These are phyloP conservation scores for Mimachlamys varia DNA, from an alignment of 2,888 invertebrate species.

Conservation along the genomic window DNA sequence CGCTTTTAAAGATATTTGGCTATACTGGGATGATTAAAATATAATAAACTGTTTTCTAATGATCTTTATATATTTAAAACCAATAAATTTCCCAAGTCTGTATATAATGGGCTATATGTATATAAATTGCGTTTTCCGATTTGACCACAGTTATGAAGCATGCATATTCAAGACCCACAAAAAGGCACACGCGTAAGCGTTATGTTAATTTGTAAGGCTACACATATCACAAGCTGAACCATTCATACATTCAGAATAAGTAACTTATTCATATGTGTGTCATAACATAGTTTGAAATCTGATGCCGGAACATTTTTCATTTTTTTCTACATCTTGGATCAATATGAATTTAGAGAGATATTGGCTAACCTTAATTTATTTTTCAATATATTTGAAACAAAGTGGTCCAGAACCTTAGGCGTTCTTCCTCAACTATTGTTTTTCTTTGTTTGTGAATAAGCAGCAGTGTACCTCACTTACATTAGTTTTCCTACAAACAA, in stretches of 20 bases:
- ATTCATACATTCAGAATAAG: neutral
- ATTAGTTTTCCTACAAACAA: no score
- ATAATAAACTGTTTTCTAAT: conserved; percentile 27
- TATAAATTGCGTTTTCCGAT: neutral
- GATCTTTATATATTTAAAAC: conserved; percentile 33
- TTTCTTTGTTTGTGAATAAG: no score
- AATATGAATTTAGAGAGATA: no score
- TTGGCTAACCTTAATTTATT: no score
- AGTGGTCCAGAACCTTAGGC: no score
- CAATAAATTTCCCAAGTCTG: neutral
- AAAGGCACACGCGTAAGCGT: neutral
- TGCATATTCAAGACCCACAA: neutral
- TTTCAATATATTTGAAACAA: no score
- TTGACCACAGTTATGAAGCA: conserved; percentile 11
- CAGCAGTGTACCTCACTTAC: no score
- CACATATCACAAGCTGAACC: neutral
- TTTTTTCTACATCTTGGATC: no score
- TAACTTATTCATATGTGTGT: no score
- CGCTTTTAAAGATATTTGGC: neutral
- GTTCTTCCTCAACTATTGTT: no score
- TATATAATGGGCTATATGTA: neutral
- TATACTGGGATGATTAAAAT: conserved; percentile 5
- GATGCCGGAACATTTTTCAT: no score
- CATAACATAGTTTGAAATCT: no score
- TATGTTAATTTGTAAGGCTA: neutral